These are phyloP conservation scores for Balaenoptera acutorostrata DNA, from an alignment of 2,113 vertebrate species.

Conservation along the genomic window DNA sequence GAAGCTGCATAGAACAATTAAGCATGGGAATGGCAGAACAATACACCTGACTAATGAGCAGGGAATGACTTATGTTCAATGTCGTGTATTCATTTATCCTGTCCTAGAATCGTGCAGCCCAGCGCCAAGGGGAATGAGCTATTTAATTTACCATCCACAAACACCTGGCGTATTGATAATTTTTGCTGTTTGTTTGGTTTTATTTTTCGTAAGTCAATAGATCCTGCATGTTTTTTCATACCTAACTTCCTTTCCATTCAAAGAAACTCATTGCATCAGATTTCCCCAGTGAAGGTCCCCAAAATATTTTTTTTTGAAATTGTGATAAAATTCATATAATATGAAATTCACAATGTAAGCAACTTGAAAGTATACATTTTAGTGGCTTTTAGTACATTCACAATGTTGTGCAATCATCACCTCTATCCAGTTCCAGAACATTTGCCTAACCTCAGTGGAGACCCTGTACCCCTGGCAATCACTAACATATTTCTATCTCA, in stretches of 20 bases:
- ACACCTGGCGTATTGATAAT: background rate
- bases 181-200: background rate
- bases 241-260: background rate
- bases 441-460: background rate
- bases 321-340: background rate
- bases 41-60: background rate
- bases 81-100: background rate
- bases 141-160: background rate
- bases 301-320: background rate
- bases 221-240: background rate
- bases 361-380: background rate
- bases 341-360: background rate
- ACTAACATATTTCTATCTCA: background rate
- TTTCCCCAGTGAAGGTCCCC: background rate
- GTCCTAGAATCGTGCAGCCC: background rate
- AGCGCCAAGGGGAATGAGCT: fast-evolving
- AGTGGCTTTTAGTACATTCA: background rate
- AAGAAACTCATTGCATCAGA: background rate
- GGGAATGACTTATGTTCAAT: background rate
- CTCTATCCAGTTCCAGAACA: background rate
- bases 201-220: background rate
- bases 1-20: background rate
- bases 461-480: too few relatives aligned
- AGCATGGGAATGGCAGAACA: too few relatives aligned
- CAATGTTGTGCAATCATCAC: fast-evolving